Conservation (phyloP, 2,888 invertebrate species). For the Mythimna impura region DNA sequence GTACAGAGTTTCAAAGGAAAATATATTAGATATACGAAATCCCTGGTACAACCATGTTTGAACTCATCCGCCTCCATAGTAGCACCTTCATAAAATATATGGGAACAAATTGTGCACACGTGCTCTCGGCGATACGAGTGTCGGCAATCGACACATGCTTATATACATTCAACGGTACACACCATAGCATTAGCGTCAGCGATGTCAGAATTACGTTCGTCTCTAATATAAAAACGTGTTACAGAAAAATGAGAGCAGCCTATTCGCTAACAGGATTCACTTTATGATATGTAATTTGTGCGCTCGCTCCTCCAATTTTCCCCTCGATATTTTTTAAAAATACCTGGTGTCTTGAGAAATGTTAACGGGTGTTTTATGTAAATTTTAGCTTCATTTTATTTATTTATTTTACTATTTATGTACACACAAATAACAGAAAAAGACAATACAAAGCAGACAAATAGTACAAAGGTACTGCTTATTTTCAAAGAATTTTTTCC, state of each 20-base stretch:
- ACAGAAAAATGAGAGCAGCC: conserved; percentile 37
- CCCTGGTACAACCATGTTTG: background rate
- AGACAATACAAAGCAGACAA: too few species aligned
- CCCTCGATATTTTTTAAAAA: conserved; percentile 32
- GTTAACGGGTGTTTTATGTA: conserved; percentile 16
- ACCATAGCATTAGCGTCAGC: conserved; percentile 53
- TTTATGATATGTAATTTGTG: conserved; percentile 59
- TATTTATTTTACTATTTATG: background rate
- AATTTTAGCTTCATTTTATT: background rate
- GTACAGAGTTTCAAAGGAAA: background rate
- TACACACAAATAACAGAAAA: too few species aligned
- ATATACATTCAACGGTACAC: conserved; percentile 43
- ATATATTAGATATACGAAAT: background rate
- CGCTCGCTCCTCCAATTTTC: conserved; percentile 52
- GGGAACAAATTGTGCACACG: conserved; percentile 52
- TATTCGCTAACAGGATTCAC: conserved; percentile 55
- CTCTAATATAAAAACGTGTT: conserved; percentile 55
- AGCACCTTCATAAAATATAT: conserved; percentile 39
- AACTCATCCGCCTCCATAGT: conserved; percentile 32
- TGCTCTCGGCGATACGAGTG: conserved; percentile 40
- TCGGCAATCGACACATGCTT: conserved; percentile 44
- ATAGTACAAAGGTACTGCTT: too few species aligned
- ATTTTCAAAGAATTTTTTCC: too few species aligned
- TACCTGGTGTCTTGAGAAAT: conserved; percentile 27
- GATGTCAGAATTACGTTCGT: conserved; percentile 46